Evolutionary conservation across 2,113 vertebrate genomes (phyloP).

Genomic region (Strix uralensis): DNA sequence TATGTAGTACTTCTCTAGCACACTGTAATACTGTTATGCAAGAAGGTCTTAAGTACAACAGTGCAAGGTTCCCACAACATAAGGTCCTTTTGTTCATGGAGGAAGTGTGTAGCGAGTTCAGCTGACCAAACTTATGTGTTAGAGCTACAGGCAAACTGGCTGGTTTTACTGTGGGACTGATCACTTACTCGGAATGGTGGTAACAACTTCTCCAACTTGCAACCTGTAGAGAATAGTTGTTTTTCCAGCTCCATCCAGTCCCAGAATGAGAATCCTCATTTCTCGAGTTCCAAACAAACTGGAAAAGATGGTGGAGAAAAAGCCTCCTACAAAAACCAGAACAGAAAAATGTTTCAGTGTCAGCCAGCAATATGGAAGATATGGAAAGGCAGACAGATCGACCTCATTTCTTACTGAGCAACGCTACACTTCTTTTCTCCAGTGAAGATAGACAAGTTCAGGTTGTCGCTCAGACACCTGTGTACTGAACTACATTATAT

Average conservation of each 20-base stretch:
- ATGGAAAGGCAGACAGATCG: rapidly evolving
- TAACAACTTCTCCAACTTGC: slow-evolving; percentile 98
- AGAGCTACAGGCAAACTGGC: background rate
- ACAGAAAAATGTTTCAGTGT: background rate
- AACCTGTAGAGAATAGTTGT: slow-evolving; percentile 96
- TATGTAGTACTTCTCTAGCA: background rate
- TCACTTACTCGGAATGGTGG: slow-evolving; percentile 95
- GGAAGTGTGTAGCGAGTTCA: rapidly evolving
- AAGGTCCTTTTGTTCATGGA: background rate
- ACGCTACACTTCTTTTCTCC: background rate
- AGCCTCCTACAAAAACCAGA: slow-evolving; percentile 78
- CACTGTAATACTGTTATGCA: background rate
- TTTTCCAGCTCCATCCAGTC: slow-evolving; percentile 96
- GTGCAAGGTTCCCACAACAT: background rate
- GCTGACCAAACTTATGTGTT: background rate
- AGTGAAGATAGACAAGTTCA: background rate
- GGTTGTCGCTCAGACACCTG: background rate
- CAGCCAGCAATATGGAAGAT: background rate
- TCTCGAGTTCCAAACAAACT: slow-evolving; percentile 95
- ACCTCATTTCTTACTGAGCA: background rate
- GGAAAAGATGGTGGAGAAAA: slow-evolving; percentile 95
- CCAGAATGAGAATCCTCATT: slow-evolving; percentile 98
- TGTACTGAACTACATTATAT: background rate
- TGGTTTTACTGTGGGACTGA: background rate
- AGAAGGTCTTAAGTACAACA: background rate